These are phyloP conservation scores for Syngnathus acus DNA, from an alignment of 2,797 vertebrate genomes.

Conservation along the genomic window DNA sequence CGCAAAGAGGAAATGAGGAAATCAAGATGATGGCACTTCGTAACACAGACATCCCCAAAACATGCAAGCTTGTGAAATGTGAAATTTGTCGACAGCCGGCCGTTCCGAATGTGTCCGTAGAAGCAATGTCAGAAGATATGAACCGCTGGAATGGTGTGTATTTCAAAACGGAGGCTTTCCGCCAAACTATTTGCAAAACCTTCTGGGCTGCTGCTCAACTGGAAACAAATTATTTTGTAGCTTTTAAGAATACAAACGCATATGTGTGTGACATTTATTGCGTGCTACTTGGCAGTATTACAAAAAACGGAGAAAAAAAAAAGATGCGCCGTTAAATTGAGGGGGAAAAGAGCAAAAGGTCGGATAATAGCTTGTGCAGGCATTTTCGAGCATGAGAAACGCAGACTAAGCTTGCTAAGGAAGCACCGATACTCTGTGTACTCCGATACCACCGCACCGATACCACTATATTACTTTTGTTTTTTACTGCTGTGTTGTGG, in stretches of 20 bases:
- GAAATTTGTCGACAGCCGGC: slow-evolving; percentile 11
- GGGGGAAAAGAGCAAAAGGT: background rate
- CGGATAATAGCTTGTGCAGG: background rate
- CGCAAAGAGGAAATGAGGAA: slow-evolving; percentile 4
- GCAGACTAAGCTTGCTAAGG: background rate
- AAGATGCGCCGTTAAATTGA: background rate
- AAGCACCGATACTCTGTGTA: background rate
- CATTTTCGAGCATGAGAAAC: background rate
- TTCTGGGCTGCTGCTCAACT: slow-evolving; percentile 8
- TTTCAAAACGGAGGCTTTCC: slow-evolving; percentile 4
- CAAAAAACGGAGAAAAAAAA: slow-evolving; percentile 21
- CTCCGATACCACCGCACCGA: too few species aligned
- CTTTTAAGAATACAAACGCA: background rate
- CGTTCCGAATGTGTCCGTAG: slow-evolving; percentile 11
- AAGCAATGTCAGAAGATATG: slow-evolving; percentile 1
- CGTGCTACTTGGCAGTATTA: slow-evolving; percentile 7
- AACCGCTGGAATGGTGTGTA: slow-evolving; percentile 2
- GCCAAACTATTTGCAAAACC: slow-evolving; percentile 10
- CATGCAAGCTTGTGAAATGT: background rate
- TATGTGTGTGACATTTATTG: slow-evolving; percentile 2
- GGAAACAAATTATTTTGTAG: slow-evolving; percentile 5
- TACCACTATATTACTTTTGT: background rate
- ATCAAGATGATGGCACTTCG: background rate
- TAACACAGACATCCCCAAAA: background rate
- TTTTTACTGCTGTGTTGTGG: background rate